phyloP scores from a whole-genome alignment of 2,113 vertebrate species.

The Neogale vison region DNA sequence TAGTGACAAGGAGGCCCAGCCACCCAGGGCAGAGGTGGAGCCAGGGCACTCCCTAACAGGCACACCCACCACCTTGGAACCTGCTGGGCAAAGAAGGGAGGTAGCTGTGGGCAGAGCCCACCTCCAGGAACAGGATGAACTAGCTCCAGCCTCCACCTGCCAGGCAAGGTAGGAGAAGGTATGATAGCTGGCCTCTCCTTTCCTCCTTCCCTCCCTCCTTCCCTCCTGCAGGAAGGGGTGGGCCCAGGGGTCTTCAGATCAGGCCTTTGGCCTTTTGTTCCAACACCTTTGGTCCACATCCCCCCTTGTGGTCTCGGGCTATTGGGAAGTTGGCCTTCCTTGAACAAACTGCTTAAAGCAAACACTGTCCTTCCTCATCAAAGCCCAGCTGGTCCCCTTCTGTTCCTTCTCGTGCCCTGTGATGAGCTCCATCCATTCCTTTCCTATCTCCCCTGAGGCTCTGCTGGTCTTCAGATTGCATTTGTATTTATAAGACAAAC shows the following conservation, averaged over 20 bases:
- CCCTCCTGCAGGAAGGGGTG: not conserved
- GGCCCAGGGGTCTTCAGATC: not conserved
- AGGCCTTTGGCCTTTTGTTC: not conserved
- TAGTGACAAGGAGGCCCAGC: not conserved
- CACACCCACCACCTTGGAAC: too few relatives aligned
- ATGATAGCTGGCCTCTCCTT: not conserved
- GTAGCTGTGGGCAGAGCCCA: not conserved
- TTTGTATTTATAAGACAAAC: not conserved
- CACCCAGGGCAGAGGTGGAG: not conserved
- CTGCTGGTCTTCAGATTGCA: conserved; percentile 19
- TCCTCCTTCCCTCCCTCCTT: not conserved
- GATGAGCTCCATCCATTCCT: not conserved
- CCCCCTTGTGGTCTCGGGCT: not conserved
- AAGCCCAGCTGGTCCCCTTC: not conserved
- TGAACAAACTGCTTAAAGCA: not conserved
- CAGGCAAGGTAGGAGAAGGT: not conserved
- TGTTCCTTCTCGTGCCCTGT: not conserved
- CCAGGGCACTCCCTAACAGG: not conserved
- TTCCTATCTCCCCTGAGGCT: not conserved
- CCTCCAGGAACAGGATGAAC: not conserved
- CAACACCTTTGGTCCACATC: not conserved
- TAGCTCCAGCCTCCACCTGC: not conserved
- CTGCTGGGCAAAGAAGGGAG: not conserved
- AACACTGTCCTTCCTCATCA: not conserved
- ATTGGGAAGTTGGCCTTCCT: not conserved